Evolutionary conservation across 1,140 invertebrate species (phyloP).

Genomic region (Caenorhabditis inopinata): DNA sequence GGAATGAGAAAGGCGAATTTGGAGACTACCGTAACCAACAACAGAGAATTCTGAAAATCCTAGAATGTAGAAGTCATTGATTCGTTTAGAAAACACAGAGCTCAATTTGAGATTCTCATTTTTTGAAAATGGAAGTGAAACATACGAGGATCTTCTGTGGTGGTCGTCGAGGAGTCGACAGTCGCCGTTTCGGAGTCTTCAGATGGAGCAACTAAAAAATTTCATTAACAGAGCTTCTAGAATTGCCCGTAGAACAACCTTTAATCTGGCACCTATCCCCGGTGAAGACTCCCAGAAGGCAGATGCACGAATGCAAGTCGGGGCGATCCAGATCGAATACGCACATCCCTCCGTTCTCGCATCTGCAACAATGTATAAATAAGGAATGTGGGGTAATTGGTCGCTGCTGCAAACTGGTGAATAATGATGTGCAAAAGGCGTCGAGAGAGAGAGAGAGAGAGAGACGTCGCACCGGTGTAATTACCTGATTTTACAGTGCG

Average conservation of each 20-base stretch:
- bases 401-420: not conserved
- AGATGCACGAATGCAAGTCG: conserved; percentile 22
- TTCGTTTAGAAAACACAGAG: no score
- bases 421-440: no score
- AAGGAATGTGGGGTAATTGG: not conserved
- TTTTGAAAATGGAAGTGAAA: no score
- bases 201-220: conserved; percentile 1
- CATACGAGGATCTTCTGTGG: no score
- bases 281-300: not conserved
- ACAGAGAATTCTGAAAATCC: no score
- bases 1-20: no score
- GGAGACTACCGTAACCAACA: no score
- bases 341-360: conserved; percentile 34
- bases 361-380: not conserved
- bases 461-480: no score
- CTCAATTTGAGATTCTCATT: no score
- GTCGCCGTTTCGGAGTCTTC: not conserved
- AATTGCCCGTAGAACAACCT: not conserved
- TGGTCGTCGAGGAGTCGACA: no score
- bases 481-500: conserved; percentile 22
- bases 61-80: no score
- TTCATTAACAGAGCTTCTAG: not conserved
- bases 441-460: no score
- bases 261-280: conserved; percentile 20
- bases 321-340: conserved; percentile 19